phyloP scores from a whole-genome alignment of 2,113 vertebrate genomes.

The Mastomys coucha region DNA sequence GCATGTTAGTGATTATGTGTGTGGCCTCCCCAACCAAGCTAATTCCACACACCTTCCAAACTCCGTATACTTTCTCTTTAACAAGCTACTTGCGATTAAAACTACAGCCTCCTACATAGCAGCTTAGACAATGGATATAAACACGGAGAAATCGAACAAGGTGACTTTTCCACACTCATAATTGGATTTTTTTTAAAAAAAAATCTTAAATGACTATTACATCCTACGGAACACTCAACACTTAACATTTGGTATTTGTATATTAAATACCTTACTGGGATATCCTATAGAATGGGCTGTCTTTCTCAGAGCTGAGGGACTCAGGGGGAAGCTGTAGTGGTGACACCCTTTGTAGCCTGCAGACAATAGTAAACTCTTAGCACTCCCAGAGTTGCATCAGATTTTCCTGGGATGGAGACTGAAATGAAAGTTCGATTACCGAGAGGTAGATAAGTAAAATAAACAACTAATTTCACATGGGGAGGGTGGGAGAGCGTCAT shows the following conservation, averaged over 20 bases:
- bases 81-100: conserved; percentile 67
- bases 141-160: conserved; percentile 23
- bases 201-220: conserved; percentile 52
- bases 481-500: conserved; percentile 82
- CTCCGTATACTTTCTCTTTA: conserved; percentile 53
- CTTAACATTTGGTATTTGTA: conserved; percentile 52
- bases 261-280: conserved; percentile 67
- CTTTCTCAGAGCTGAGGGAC: conserved; percentile 51
- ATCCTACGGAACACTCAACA: conserved; percentile 51
- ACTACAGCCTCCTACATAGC: conserved; percentile 33
- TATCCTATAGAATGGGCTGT: conserved; percentile 48
- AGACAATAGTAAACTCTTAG: conserved; percentile 71
- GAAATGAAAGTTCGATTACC: conserved; percentile 80
- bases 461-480: conserved; percentile 76
- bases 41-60: conserved; percentile 79
- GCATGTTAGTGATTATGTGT: conserved; percentile 79
- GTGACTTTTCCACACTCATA: not conserved
- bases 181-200: conserved; percentile 38
- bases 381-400: conserved; percentile 68
- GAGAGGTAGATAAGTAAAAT: conserved; percentile 83
- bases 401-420: conserved; percentile 71
- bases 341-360: conserved; percentile 7
- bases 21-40: conserved; percentile 76
- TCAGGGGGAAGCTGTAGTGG: not conserved
- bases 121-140: conserved; percentile 57